Conservation (phyloP, 2,113 vertebrate species). For the Chelonoidis abingdonii region DNA sequence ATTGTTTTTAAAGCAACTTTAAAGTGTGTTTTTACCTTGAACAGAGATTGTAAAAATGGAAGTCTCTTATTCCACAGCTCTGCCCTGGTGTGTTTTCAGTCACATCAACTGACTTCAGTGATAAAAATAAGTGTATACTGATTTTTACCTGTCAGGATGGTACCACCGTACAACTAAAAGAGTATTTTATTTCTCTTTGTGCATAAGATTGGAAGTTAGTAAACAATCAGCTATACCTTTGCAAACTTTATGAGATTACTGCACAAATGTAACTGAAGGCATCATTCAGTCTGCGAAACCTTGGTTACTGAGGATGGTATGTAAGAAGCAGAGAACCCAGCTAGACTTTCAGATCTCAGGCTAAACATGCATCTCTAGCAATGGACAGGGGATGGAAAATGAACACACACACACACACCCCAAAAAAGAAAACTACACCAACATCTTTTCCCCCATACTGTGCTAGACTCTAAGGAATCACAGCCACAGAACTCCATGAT, state of each 20-base stretch:
- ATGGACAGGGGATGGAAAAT: not conserved
- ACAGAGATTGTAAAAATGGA: slow-evolving; percentile 28
- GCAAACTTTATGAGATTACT: slow-evolving; percentile 7
- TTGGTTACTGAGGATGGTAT: not conserved
- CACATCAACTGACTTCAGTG: not conserved
- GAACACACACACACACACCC: not conserved
- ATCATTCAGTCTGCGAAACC: not conserved
- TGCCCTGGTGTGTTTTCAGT: not conserved
- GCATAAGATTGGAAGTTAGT: not conserved
- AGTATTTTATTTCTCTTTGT: not conserved
- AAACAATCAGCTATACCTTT: not conserved
- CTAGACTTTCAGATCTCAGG: not conserved
- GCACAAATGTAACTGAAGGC: slow-evolving; percentile 4
- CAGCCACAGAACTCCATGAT: not conserved
- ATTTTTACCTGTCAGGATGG: not conserved
- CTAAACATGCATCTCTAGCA: not conserved
- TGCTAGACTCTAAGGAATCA: not conserved
- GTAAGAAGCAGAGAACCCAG: not conserved
- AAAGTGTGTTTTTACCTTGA: slow-evolving; percentile 19
- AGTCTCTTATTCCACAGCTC: not conserved
- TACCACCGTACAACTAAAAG: slow-evolving; percentile 1
- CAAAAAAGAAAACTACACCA: not conserved
- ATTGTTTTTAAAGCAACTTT: slow-evolving; percentile 8
- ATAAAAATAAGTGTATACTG: not conserved
- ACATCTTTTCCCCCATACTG: not conserved